Conservation (phyloP, 2,797 vertebrate genomes). For the Acanthurus lineatus region DNA sequence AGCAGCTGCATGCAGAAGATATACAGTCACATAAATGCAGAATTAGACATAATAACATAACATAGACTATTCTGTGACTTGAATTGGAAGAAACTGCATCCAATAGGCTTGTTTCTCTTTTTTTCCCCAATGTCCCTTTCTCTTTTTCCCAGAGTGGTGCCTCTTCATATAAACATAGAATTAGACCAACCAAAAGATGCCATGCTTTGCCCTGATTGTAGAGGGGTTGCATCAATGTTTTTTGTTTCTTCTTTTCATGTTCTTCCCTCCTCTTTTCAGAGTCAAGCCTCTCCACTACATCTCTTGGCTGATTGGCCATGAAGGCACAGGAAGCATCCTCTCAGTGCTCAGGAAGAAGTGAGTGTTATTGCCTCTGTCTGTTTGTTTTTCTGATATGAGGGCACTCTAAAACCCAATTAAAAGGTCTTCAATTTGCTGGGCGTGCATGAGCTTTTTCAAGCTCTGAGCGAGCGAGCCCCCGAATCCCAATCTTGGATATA, state of each 20-base stretch:
- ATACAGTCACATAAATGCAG: not conserved
- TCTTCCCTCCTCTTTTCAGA: constrained; percentile 76
- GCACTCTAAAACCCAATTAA: constrained; percentile 76
- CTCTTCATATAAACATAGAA: constrained; percentile 57
- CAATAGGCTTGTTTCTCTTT: constrained; percentile 25
- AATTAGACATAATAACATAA: not conserved
- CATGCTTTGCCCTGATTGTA: constrained; percentile 53
- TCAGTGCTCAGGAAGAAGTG: constrained; percentile 95
- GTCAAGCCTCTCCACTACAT: constrained; percentile 98
- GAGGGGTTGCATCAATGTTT: constrained; percentile 58
- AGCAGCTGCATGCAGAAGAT: constrained; percentile 42
- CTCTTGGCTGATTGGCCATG: constrained; percentile 97
- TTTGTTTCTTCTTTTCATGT: constrained; percentile 53
- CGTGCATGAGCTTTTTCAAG: constrained; percentile 54
- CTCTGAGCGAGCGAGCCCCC: constrained; percentile 28
- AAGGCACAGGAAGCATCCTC: constrained; percentile 97
- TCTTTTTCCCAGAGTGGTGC: constrained; percentile 24
- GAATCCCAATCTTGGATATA: constrained; percentile 61
- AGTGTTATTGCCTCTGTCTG: constrained; percentile 73
- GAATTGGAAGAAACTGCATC: constrained; percentile 31
- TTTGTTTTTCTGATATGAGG: constrained; percentile 70
- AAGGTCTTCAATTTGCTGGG: constrained; percentile 73
- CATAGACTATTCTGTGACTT: constrained; percentile 5
- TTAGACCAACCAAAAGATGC: constrained; percentile 40
- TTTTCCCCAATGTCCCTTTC: not conserved